Evolutionary conservation across 2,888 invertebrate species (phyloP).

Genomic region (Drosophila borborema): DNA sequence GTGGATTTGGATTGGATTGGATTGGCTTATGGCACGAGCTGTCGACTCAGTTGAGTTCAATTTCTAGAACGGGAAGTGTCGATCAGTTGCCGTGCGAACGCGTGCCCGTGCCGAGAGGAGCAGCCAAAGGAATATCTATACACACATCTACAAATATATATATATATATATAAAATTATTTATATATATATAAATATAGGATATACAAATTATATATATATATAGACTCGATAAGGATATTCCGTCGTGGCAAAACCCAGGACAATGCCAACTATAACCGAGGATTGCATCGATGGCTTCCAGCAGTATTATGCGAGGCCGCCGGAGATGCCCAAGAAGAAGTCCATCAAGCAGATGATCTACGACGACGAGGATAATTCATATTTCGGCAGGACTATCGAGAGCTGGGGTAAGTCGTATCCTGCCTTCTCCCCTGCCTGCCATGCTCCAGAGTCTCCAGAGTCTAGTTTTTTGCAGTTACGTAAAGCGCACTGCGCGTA

Average conservation of each 20-base stretch:
- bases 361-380: slow-evolving; percentile 91
- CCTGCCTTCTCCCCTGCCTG: neutral
- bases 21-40: slow-evolving; percentile 66
- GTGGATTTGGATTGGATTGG: slow-evolving; percentile 40
- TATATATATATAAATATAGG: neutral
- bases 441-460: neutral
- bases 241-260: slow-evolving; percentile 17
- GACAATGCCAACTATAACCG: slow-evolving; percentile 85
- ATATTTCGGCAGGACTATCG: slow-evolving; percentile 91
- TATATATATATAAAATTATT: neutral
- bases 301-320: slow-evolving; percentile 89
- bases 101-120: slow-evolving; percentile 39
- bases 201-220: neutral
- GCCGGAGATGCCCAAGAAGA: slow-evolving; percentile 87
- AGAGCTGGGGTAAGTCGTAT: slow-evolving; percentile 92
- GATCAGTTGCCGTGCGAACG: slow-evolving; percentile 67
- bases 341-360: slow-evolving; percentile 89
- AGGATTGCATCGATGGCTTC: slow-evolving; percentile 87
- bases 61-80: slow-evolving; percentile 73
- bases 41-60: slow-evolving; percentile 60
- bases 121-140: slow-evolving; percentile 9
- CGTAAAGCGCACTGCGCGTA: slow-evolving; percentile 47
- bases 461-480: slow-evolving; percentile 33
- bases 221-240: slow-evolving; percentile 33
- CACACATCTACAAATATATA: neutral